Evolutionary conservation across 2,888 invertebrate species (phyloP).

Genomic region (Epistrophella euchroma): DNA sequence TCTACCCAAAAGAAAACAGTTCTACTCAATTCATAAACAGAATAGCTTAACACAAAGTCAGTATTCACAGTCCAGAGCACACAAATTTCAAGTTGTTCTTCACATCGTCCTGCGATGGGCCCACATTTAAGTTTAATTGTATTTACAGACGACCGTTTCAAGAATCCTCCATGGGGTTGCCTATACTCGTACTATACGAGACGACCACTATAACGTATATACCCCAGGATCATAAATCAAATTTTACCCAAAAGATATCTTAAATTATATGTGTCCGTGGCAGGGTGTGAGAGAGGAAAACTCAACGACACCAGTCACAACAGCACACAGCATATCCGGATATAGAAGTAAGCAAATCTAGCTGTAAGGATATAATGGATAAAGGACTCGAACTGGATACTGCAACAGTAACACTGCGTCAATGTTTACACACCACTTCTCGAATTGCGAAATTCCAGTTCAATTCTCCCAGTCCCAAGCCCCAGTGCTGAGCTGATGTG

Average conservation of each 20-base stretch:
- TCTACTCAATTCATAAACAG: slow-evolving; percentile 67
- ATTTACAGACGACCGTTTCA: slow-evolving; percentile 66
- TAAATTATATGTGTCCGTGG: slow-evolving; percentile 61
- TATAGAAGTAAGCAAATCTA: slow-evolving; percentile 46
- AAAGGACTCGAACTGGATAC: slow-evolving; percentile 22
- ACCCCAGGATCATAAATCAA: slow-evolving; percentile 70
- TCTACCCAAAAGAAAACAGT: slow-evolving; percentile 62
- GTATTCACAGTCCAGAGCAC: slow-evolving; percentile 30
- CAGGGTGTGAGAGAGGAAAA: slow-evolving; percentile 10
- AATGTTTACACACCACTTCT: slow-evolving; percentile 57
- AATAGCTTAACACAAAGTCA: slow-evolving; percentile 45
- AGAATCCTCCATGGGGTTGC: slow-evolving; percentile 46
- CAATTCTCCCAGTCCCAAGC: slow-evolving; percentile 21
- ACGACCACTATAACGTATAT: background rate
- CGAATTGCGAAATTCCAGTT: slow-evolving; percentile 52
- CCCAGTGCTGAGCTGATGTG: background rate
- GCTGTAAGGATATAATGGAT: slow-evolving; percentile 59
- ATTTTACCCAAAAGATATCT: slow-evolving; percentile 71
- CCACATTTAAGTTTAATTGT: slow-evolving; percentile 64
- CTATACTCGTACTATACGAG: background rate
- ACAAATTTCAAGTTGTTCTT: slow-evolving; percentile 3
- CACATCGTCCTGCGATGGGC: background rate
- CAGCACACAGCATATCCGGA: background rate
- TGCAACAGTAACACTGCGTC: slow-evolving; percentile 57
- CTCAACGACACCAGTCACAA: slow-evolving; percentile 10